Percentiles rank a stretch among this genome's conserved stretches.
These are phyloP conservation scores for Hydrotaea cyrtoneurina DNA, from an alignment of 2,888 invertebrate genomes.

Conservation along the genomic window DNA sequence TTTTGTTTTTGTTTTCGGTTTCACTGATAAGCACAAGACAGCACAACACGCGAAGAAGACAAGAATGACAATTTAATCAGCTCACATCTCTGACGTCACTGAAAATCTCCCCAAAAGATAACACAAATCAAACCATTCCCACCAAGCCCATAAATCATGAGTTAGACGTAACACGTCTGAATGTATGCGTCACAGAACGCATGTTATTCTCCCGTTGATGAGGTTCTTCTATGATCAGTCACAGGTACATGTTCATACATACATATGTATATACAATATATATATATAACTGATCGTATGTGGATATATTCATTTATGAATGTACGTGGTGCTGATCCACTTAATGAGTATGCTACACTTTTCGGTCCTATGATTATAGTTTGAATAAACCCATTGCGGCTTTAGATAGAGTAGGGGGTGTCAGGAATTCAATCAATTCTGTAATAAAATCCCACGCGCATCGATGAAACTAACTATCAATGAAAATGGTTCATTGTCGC, in stretches of 20 bases:
- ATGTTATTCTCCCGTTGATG: not conserved
- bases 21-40: not conserved
- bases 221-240: not conserved
- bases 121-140: slow-evolving; percentile 25
- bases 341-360: not conserved
- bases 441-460: too few relatives aligned
- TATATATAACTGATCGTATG: not conserved
- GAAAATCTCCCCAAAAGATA: slow-evolving; percentile 9
- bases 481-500: too few relatives aligned
- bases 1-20: not conserved
- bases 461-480: too few relatives aligned
- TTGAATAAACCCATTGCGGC: too few relatives aligned
- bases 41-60: not conserved
- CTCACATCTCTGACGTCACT: slow-evolving; percentile 49
- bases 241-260: not conserved
- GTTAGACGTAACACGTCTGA: not conserved
- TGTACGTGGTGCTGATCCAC: not conserved
- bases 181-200: slow-evolving; percentile 27
- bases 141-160: slow-evolving; percentile 24
- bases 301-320: not conserved
- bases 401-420: too few relatives aligned
- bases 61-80: slow-evolving; percentile 60
- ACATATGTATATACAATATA: not conserved
- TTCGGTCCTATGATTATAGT: too few relatives aligned
- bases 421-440: too few relatives aligned